phyloP scores from a whole-genome alignment of 2,113 vertebrate genomes.

The Halichoerus grypus region DNA sequence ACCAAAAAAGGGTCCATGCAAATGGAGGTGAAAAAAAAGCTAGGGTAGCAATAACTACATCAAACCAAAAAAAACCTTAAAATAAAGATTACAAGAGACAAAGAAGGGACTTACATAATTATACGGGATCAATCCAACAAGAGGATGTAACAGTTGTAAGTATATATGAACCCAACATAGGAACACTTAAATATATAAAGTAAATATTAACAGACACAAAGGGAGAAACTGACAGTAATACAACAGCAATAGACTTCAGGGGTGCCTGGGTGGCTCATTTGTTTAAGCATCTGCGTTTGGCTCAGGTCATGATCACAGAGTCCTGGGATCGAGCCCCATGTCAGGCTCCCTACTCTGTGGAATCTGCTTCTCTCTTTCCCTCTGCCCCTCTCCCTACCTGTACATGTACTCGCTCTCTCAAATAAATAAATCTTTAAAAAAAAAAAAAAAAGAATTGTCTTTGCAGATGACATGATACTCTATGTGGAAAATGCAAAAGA shows the following conservation, averaged over 20 bases:
- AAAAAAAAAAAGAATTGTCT: too few relatives aligned
- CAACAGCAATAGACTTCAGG: neutral
- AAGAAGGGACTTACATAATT: neutral
- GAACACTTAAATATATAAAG: neutral
- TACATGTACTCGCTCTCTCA: too few relatives aligned
- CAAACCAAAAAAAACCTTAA: neutral
- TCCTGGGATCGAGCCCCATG: too few relatives aligned
- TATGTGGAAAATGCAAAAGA: too few relatives aligned
- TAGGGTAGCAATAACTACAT: neutral
- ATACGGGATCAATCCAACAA: neutral
- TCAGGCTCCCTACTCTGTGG: too few relatives aligned
- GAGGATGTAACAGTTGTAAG: neutral
- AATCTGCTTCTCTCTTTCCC: too few relatives aligned
- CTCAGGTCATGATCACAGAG: too few relatives aligned
- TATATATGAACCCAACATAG: neutral
- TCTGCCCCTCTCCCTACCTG: too few relatives aligned
- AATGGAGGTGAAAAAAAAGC: neutral
- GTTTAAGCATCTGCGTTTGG: too few relatives aligned
- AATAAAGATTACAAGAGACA: neutral
- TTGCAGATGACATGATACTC: too few relatives aligned
- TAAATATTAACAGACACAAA: neutral
- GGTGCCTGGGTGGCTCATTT: too few relatives aligned
- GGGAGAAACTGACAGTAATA: neutral
- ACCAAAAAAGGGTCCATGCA: neutral
- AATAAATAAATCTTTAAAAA: too few relatives aligned